Evolutionary conservation across 2,888 invertebrate species (phyloP).

Genomic region (Eumerus sabulonum): DNA sequence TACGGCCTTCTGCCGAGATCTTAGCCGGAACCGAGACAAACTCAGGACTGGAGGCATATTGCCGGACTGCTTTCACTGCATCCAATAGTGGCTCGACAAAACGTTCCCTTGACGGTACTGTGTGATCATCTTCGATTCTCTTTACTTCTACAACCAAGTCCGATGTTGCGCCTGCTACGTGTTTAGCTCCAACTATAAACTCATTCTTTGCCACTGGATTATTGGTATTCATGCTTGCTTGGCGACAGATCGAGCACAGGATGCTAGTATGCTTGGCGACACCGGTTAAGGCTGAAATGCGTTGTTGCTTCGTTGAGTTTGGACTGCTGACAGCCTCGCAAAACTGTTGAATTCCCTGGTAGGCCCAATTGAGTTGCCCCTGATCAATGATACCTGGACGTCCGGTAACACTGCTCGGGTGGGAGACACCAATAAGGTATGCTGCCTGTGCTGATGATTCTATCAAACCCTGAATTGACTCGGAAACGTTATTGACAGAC

Average conservation of each 20-base stretch:
- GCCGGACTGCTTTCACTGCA: constrained; percentile 94
- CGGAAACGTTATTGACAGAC: constrained; percentile 90
- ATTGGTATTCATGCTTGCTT: constrained; percentile 93
- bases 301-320: constrained; percentile 88
- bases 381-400: constrained; percentile 93
- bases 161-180: constrained; percentile 97
- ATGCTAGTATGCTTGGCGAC: constrained; percentile 98
- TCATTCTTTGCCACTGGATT: constrained; percentile 96
- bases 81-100: constrained; percentile 92
- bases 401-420: constrained; percentile 93
- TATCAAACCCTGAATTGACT: constrained; percentile 93
- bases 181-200: constrained; percentile 98
- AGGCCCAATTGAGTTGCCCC: constrained; percentile 91
- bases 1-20: constrained; percentile 90
- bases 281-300: constrained; percentile 93
- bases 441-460: constrained; percentile 97
- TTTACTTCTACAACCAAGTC: constrained; percentile 97
- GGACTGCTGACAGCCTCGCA: constrained; percentile 88
- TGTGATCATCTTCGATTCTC: constrained; percentile 90
- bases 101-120: constrained; percentile 85
- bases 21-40: constrained; percentile 95
- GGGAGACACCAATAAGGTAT: constrained; percentile 95
- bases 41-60: constrained; percentile 96
- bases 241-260: constrained; percentile 95
- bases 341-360: constrained; percentile 93